A percentile compares a stretch with the other conserved stretches of the same genome.
These are phyloP conservation scores for Tokudaia muenninki DNA, from an alignment of 2,797 vertebrate genomes.

Conservation along the genomic window DNA sequence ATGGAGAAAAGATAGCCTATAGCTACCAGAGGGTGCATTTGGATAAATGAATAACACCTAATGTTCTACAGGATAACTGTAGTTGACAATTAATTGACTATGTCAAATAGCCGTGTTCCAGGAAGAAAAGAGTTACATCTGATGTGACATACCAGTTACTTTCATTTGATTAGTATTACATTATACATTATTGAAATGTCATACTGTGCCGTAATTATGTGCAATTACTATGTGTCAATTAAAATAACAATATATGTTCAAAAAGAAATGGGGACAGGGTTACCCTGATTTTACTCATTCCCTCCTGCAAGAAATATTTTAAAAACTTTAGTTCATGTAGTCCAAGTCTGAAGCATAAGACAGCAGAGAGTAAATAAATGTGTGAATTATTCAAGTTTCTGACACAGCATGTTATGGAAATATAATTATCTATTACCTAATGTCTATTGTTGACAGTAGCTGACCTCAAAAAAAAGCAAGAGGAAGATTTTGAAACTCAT, in stretches of 20 bases:
- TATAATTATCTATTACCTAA: not conserved
- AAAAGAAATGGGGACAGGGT: not conserved
- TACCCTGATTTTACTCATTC: not conserved
- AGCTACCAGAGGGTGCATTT: not conserved
- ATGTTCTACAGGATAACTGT: not conserved
- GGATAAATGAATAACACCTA: not conserved
- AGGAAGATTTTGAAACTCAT: not conserved
- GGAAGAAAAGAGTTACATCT: not conserved
- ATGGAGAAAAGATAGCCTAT: not conserved
- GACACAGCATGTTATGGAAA: not conserved
- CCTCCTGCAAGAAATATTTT: not conserved
- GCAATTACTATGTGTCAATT: not conserved
- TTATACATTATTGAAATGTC: not conserved
- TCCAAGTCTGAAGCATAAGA: conserved; percentile 11
- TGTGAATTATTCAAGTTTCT: not conserved
- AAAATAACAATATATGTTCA: not conserved
- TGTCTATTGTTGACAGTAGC: not conserved
- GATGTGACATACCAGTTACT: not conserved
- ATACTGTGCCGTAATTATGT: not conserved
- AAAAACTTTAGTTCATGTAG: not conserved
- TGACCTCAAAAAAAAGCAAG: not conserved
- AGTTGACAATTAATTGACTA: not conserved
- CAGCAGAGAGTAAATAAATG: not conserved
- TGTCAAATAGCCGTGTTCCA: not conserved
- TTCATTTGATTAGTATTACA: not conserved